Percentiles rank a stretch among this genome's conserved stretches.
Evolutionary conservation across 2,113 vertebrate species (phyloP).

Genomic region (Gracilinanus agilis): DNA sequence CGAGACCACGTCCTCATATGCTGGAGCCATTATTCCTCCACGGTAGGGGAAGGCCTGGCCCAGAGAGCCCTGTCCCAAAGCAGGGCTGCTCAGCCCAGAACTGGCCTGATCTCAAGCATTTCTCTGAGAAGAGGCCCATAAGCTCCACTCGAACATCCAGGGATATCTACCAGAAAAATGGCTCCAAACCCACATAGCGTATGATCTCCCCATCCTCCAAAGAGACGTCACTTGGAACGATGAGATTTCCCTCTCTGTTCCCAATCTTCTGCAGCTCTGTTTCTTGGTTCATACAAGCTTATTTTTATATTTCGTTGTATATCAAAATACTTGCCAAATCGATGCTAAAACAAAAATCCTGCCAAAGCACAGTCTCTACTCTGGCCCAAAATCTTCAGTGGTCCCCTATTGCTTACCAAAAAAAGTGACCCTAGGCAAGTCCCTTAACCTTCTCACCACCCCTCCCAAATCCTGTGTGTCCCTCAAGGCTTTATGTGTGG

Average conservation of each 20-base stretch:
- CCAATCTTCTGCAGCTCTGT: too few relatives aligned
- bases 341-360: too few relatives aligned
- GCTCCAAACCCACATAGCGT: background rate
- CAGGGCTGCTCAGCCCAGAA: too few relatives aligned
- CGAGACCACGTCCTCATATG: too few relatives aligned
- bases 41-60: background rate
- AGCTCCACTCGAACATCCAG: background rate
- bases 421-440: too few relatives aligned
- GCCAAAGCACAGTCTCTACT: too few relatives aligned
- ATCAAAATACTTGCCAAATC: too few relatives aligned
- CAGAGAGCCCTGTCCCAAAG: too few relatives aligned
- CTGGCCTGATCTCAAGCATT: background rate
- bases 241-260: too few relatives aligned
- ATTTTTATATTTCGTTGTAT: too few relatives aligned
- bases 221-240: background rate
- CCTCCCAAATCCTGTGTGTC: background rate
- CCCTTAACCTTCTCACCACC: too few relatives aligned
- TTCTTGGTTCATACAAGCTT: too few relatives aligned
- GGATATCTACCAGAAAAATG: background rate
- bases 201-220: background rate
- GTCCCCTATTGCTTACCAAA: background rate
- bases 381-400: background rate
- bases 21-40: background rate
- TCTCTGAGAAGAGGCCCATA: background rate
- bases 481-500: background rate